These are phyloP conservation scores for Phortica variegata DNA, from an alignment of 1,140 invertebrate species.

Conservation along the genomic window DNA sequence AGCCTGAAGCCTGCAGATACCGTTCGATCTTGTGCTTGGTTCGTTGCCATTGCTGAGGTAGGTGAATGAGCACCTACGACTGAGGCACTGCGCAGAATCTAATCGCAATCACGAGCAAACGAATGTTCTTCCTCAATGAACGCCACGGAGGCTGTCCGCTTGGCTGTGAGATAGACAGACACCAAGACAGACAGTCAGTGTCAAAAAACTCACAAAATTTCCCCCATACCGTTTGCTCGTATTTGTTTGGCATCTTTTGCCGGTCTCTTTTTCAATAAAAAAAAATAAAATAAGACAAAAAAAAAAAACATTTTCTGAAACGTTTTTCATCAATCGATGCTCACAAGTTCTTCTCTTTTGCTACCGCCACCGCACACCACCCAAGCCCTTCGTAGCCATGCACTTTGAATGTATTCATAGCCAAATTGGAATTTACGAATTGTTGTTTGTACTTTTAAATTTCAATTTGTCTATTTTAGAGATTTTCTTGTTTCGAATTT, in stretches of 20 bases:
- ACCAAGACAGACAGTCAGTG: slow-evolving; percentile 29
- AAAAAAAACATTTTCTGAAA: no score
- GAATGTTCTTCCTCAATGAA: slow-evolving; percentile 11
- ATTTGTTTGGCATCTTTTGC: slow-evolving; percentile 13
- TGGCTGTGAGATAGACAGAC: background rate
- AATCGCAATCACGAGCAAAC: slow-evolving; percentile 18
- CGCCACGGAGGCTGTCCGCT: slow-evolving; percentile 13
- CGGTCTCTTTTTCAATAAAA: slow-evolving; percentile 13
- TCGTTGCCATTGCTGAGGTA: slow-evolving; percentile 1
- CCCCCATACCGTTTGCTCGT: slow-evolving; percentile 29
- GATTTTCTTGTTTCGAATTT: no score
- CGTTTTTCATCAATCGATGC: no score
- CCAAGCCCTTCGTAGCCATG: no score
- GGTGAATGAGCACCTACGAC: background rate
- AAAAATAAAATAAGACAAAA: no score
- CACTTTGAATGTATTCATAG: no score
- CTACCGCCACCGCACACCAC: no score
- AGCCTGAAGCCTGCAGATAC: no score
- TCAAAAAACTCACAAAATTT: slow-evolving; percentile 43
- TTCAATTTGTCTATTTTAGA: no score
- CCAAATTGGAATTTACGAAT: no score
- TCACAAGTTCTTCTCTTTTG: no score
- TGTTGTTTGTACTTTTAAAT: no score
- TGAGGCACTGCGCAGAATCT: slow-evolving; percentile 48
- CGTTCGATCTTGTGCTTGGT: background rate